Evolutionary conservation across 2,888 invertebrate species (phyloP), one percentile per base, ranked within the genome.

Genomic region (Parapristionchus giblindavisi): DNA sequence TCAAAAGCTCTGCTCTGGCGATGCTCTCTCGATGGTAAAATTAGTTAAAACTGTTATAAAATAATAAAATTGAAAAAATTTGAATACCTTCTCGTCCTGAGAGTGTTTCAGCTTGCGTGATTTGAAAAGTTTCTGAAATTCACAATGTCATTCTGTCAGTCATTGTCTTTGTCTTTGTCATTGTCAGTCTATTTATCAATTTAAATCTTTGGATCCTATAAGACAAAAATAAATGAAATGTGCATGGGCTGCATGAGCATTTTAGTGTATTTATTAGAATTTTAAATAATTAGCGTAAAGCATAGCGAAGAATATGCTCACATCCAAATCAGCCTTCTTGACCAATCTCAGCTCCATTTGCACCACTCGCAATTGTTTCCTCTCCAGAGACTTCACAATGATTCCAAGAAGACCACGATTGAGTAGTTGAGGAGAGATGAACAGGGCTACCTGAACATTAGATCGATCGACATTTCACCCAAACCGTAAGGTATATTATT

Each of bases 351-450:
- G 29, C 34, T 68, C 68, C 68, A 68, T 68, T 32, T 52, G 51
- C 4, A 24, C 2, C 14, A 68, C 27, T 32, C n/a, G 21, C 68
- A 68, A 24, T 24, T 68, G 68, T 36, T 68, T 68, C 52, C 38
- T 68, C 36, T 68, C 68, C 0, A 68, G 36, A 5, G 51, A 68
- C 21, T 68, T 68, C 0, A 68, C 68, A 3, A 68, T 48, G 24
- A 36, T 48, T 6, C 68, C 68, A 52, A 68, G 68, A 1, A 68
- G 52, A 34, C 68, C 68, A 3, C 68, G 51, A 14, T 48, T 52
- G 24, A 68, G 68, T 2, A 68, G 68, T 43, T 68, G 68, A 17
- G 68, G 52, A 34, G 68, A 68, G n/a, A 68, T 36, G 52, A 68
- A 68, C 34, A 68, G 51, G 34, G 24, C 48, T 5, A 52, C 68